phyloP scores from a whole-genome alignment of 1,140 invertebrate genomes.

The Atopsyche davidsoni region DNA sequence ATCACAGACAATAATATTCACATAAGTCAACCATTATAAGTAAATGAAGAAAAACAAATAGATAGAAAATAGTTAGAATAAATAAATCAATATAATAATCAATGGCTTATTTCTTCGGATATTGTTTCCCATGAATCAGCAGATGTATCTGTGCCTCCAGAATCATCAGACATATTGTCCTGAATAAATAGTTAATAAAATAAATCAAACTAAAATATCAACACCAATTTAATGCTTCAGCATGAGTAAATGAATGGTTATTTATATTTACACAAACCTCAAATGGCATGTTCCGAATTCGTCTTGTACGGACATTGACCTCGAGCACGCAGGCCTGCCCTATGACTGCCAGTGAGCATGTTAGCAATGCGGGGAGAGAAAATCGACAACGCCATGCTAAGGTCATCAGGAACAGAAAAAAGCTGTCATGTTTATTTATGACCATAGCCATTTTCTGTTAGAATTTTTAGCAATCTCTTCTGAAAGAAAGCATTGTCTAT shows the following conservation, averaged over 20 bases:
- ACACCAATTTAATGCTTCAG: not conserved
- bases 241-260: too few species aligned
- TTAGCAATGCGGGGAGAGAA: constrained; percentile 37
- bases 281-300: constrained; percentile 19
- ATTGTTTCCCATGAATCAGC: constrained; percentile 17
- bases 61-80: too few species aligned
- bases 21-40: too few species aligned
- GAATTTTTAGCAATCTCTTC: not conserved
- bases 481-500: not conserved
- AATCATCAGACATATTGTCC: constrained; percentile 14
- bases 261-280: constrained; percentile 10
- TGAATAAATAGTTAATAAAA: not conserved
- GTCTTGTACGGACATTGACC: constrained; percentile 22
- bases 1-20: too few species aligned
- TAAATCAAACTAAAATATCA: constrained; percentile 1
- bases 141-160: constrained; percentile 5
- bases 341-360: constrained; percentile 26
- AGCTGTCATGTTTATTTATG: constrained; percentile 23
- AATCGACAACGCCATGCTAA: constrained; percentile 39
- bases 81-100: not conserved
- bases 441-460: constrained; percentile 13
- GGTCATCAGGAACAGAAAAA: constrained; percentile 38
- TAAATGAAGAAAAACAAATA: too few species aligned
- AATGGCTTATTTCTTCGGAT: constrained; percentile 13
- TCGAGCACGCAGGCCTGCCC: constrained; percentile 27